Base-by-base conservation (phyloP, 2,113 vertebrate genomes). In the Megaleporinus macrocephalus region DNA sequence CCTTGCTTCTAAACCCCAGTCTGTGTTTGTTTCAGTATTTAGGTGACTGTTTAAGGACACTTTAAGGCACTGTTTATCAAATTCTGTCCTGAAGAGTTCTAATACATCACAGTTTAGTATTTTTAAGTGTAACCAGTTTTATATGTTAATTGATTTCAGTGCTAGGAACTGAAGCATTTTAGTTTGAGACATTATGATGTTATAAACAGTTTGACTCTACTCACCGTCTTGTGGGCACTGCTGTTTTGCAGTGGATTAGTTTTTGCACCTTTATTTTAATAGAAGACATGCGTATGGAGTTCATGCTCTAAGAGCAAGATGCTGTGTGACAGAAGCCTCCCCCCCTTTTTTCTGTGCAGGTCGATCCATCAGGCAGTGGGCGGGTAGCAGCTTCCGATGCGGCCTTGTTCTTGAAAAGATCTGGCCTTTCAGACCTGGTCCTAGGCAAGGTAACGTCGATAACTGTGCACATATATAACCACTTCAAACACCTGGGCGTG, bases 381-480 rank as follows among this genome's bases (percentile, higher is more conserved):
- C 93, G 94, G 76, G 97, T 99, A 30, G 93, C 94, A 82, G 97
- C 98, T 82, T 93, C 95, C 72, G 97, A 99, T 92, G 98, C 98
- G 75, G 98, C 97, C 86, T 87, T 95, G 76, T 99, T 99, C 91
- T 89, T 99, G 88, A 99, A 99, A 90, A 96, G 92, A 89, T 99
- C 98, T 47, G 97, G 96, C 13, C 92, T 99, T 88, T 95, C 97
- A 70, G 98, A 99, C 89, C 90, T 99, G 85, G 93, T 98, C 76
- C 95, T 99, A 83, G 97, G 98, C 83, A 98, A 98, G 96, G 98
- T 98, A 94, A 88, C 90, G 16, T 81, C 16, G 24, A 30, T 68
- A 41, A 36, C 15, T n/a, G 76, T 4, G 15, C 5, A 49, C 13
- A 1, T 13, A 26, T 80, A 24, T 29, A 71, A 33, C n/a, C 51